Evolutionary conservation across 2,888 invertebrate genomes (phyloP), one percentile per base, ranked within the genome.

Genomic region (Chymomyza fuscimana): DNA sequence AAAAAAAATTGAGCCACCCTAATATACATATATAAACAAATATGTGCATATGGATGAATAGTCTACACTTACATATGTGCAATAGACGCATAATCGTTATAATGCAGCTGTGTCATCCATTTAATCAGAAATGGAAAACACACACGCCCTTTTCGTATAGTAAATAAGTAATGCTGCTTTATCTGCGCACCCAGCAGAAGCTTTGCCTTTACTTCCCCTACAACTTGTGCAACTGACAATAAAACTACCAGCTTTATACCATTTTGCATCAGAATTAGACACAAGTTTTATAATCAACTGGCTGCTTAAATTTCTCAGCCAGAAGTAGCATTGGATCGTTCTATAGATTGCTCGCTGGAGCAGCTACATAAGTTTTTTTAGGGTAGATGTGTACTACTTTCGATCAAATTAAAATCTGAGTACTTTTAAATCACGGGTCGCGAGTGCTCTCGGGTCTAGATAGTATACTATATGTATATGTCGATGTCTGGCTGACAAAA

Each of bases 321-420:
- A 19, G 56, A 9, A 22, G 19, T 54, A 19, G 5, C 2, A 19
- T n/a, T 54, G 54, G 54, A 19, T 54, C 56, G 9, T 52, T 15
- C 1, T 52, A 16, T 16, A 7, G 56, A 16, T 19, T 16, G 19
- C 56, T 6, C 7, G 56, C 56, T 6, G 25, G 19, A 9, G 6
- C 59, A 59, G 52, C 25, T 67, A 52, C 63, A 29, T 50, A 63
- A 69, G 22, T 6, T 40, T n/a, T 64, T 40, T 65, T 66, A 46
- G 73, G 58, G 22, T 63, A 59, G 62, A 32, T 63, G 19, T 63
- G 65, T 56, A 73, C 61, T 76, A 66, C 67, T 69, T 69, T 61
- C 19, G 71, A 76, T 79, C 73, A 82, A 78, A 86, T 78, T 70
- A 64, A 73, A 75, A 68, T 73, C 74, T 70, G 54, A 76, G 73